phyloP scores from a whole-genome alignment of 2,113 vertebrate species.

The Centropristis striata region DNA sequence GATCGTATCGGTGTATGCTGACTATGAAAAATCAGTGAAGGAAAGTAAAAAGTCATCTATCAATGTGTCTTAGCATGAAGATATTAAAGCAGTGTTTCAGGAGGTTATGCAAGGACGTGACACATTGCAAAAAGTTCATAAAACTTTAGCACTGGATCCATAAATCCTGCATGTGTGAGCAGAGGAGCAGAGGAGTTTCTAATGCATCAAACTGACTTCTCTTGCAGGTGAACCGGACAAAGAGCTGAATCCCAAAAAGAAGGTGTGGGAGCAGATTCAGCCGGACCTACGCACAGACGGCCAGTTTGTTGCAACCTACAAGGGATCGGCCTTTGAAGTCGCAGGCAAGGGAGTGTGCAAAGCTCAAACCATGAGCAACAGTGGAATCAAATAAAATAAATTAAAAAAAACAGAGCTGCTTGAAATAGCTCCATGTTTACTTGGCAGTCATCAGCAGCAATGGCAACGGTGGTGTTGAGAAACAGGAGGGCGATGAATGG shows the following conservation, averaged over 20 bases:
- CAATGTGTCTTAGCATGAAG: background rate
- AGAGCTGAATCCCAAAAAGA: constrained; percentile 98
- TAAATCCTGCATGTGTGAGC: constrained; percentile 9
- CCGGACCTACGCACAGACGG: constrained; percentile 92
- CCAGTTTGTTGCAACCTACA: constrained; percentile 93
- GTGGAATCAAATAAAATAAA: constrained; percentile 93
- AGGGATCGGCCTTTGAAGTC: constrained; percentile 93
- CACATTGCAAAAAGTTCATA: background rate
- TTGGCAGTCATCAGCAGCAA: constrained; percentile 40
- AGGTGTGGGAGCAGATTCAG: constrained; percentile 97
- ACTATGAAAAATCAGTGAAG: constrained; percentile 8
- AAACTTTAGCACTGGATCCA: background rate
- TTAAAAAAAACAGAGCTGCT: constrained; percentile 46
- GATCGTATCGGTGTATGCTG: background rate
- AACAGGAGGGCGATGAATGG: constrained; percentile 42
- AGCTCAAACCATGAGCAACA: constrained; percentile 94
- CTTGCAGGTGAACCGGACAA: constrained; percentile 94
- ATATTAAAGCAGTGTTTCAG: constrained; percentile 5
- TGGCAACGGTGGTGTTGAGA: constrained; percentile 27
- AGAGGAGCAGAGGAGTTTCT: background rate
- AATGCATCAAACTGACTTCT: constrained; percentile 6
- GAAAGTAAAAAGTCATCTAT: constrained; percentile 15
- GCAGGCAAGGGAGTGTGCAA: constrained; percentile 93
- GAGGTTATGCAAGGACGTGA: constrained; percentile 10
- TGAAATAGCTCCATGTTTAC: constrained; percentile 50